phyloP scores from a whole-genome alignment of 2,797 vertebrate genomes.

The Microhierax caerulescens region DNA sequence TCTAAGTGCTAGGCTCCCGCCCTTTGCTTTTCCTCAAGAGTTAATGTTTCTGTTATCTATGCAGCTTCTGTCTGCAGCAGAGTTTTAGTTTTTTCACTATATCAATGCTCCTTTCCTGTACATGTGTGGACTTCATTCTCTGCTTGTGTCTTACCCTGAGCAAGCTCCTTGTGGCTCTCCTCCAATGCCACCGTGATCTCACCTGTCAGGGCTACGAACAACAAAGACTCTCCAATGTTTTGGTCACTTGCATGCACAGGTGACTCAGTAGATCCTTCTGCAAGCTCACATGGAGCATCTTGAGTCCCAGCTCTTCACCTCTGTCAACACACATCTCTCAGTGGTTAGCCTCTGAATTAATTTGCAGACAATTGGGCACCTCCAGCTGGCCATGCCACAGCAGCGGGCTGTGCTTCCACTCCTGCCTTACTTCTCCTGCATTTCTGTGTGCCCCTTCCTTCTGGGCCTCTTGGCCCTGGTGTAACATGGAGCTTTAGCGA shows the following conservation, averaged over 20 bases:
- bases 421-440: neutral
- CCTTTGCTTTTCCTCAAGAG: too few species aligned
- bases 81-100: too few species aligned
- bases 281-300: neutral
- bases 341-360: neutral
- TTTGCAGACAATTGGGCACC: neutral
- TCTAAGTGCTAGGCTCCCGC: too few species aligned
- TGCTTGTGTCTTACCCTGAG: neutral
- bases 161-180: neutral
- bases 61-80: too few species aligned
- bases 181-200: neutral
- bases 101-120: neutral
- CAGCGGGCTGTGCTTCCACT: neutral
- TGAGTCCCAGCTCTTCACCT: neutral
- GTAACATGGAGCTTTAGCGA: neutral
- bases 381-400: neutral
- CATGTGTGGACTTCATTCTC: neutral
- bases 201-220: neutral
- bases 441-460: neutral
- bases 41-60: too few species aligned
- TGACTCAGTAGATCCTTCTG: neutral
- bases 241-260: neutral
- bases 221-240: neutral
- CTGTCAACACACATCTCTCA: neutral
- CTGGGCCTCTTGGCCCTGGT: neutral